These are phyloP conservation scores for Ondatra zibethicus DNA, from an alignment of 2,113 vertebrate genomes.

Conservation along the genomic window DNA sequence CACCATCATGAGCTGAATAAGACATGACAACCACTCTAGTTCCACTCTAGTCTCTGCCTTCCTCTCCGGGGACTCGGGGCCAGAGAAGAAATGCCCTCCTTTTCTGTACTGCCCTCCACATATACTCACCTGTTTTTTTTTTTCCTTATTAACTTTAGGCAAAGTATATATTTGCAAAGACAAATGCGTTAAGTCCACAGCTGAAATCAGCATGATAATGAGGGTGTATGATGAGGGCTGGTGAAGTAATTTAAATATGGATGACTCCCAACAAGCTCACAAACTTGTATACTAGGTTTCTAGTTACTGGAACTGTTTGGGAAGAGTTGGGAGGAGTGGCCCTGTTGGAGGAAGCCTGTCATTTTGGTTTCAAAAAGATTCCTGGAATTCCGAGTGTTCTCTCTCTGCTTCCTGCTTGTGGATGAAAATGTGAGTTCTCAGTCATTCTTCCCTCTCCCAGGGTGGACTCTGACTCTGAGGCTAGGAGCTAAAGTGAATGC, in stretches of 20 bases:
- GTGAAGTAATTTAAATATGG: no score
- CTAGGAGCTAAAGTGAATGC: neutral
- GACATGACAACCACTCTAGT: rapidly evolving
- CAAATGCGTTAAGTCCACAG: neutral
- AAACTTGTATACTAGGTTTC: neutral
- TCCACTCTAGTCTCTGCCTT: no score
- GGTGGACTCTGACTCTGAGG: neutral
- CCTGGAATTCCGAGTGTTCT: neutral
- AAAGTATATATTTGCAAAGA: neutral
- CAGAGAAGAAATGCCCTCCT: rapidly evolving
- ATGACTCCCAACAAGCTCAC: neutral
- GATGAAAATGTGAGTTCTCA: neutral
- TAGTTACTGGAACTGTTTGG: neutral
- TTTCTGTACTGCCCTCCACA: rapidly evolving
- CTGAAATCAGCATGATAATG: neutral
- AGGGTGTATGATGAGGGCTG: neutral
- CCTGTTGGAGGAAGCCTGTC: neutral
- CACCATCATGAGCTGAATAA: neutral
- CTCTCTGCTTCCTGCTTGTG: neutral
- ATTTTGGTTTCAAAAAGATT: neutral
- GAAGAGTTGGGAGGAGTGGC: neutral
- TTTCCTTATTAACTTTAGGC: neutral
- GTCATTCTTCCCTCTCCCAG: no score
- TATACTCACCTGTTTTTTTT: neutral
- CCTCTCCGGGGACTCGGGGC: neutral